Evolutionary conservation across 2,797 vertebrate genomes (phyloP).

Genomic region (Cuniculus paca): DNA sequence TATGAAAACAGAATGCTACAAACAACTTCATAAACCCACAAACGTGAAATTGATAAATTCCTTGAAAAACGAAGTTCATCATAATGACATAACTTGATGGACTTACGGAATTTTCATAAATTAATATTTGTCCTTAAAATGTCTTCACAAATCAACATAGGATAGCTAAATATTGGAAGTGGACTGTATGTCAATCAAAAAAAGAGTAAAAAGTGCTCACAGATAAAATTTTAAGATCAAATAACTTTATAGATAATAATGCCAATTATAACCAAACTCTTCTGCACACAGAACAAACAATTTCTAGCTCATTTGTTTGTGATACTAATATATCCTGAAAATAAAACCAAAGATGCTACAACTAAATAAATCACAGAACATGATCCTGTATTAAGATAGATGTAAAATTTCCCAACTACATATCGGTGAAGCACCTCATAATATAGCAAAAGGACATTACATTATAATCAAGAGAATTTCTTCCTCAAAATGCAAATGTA

Average conservation of each 20-base stretch:
- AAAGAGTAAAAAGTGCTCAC: neutral
- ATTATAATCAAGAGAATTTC: neutral
- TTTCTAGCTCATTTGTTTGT: neutral
- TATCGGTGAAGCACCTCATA: neutral
- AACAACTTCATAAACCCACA: neutral
- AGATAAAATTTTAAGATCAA: neutral
- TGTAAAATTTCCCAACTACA: neutral
- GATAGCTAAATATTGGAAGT: neutral
- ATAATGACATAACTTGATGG: neutral
- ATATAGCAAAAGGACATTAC: neutral
- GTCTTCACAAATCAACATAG: neutral
- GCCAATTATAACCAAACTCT: neutral
- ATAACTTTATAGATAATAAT: neutral
- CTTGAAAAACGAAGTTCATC: neutral
- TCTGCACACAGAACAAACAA: neutral
- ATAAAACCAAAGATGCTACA: neutral
- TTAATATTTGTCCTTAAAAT: neutral
- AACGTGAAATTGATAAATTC: neutral
- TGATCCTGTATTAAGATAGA: neutral
- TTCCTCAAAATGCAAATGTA: neutral
- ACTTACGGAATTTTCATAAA: neutral
- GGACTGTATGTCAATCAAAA: neutral
- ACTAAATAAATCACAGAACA: neutral
- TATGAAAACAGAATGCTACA: neutral
- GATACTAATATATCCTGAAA: neutral